Percentiles rank a stretch among this genome's conserved stretches.
These are phyloP conservation scores for Danio jaintianensis DNA, from an alignment of 2,797 vertebrate genomes.

Conservation along the genomic window DNA sequence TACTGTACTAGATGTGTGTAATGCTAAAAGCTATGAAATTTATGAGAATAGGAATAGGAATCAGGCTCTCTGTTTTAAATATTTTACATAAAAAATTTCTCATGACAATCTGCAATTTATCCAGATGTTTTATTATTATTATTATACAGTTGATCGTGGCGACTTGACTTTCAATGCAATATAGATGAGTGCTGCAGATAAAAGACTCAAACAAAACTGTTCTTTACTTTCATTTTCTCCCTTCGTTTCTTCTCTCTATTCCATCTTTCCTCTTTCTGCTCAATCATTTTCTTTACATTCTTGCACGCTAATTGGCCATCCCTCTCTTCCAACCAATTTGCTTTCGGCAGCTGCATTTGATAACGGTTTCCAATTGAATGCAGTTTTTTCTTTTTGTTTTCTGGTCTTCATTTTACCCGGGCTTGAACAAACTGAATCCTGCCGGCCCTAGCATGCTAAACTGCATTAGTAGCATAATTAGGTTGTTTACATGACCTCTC, in stretches of 20 bases:
- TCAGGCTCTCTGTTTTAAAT: too few relatives aligned
- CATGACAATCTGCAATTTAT: background rate
- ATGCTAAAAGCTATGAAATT: too few relatives aligned
- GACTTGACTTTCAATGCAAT: background rate
- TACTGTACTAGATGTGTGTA: too few relatives aligned
- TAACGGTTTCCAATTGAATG: constrained; percentile 59
- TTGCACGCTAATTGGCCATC: constrained; percentile 64
- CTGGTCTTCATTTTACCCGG: constrained; percentile 61
- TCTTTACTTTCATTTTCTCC: constrained; percentile 29
- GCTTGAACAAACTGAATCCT: constrained; percentile 22
- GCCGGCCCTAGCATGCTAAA: constrained; percentile 53
- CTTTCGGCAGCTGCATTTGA: constrained; percentile 58
- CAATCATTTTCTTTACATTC: constrained; percentile 49
- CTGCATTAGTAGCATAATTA: constrained; percentile 49
- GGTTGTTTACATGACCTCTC: constrained; percentile 53
- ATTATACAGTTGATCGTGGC: background rate
- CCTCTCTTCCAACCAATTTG: constrained; percentile 61
- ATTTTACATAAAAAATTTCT: background rate
- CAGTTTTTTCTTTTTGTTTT: constrained; percentile 56
- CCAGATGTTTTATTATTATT: constrained; percentile 22
- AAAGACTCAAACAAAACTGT: constrained; percentile 17
- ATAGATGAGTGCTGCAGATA: constrained; percentile 64
- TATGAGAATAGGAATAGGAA: too few relatives aligned
- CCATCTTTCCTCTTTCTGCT: constrained; percentile 18
- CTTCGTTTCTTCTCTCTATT: constrained; percentile 7